Base-by-base conservation (phyloP, 2,888 invertebrate genomes). In the Coecobrya sp. region DNA sequence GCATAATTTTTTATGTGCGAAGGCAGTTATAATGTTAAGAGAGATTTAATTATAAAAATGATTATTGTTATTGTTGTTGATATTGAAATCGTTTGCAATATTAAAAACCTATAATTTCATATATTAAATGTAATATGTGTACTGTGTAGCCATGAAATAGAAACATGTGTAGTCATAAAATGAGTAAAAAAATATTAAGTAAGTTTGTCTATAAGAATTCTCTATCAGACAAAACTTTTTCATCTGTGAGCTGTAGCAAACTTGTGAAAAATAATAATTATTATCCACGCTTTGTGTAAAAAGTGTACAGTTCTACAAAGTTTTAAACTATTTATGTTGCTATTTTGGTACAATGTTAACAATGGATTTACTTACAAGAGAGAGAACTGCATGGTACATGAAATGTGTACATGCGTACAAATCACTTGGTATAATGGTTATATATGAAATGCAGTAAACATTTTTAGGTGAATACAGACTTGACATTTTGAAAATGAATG, bases 61-160 rank as follows among this genome's bases (percentile, higher is more conserved):
- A 89, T 91, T 85, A 86, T 85, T 86, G 79, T 84, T 91, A 73
- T 90, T 90, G 86, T 91, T 91, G 91, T 91, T 91, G 91, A 91
- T 91, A 91, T 91, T 91, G 91, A 90, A 82, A 86, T 91, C 90
- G 55, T 86, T 91, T 91, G 91, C 91, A 91, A 91, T 91, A 91
- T 91, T 81, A 59, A 70, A 55, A 55, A 81, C n/a, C 19, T 30
- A 81, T 55, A 81, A 81, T 55, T 55, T 81, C 81, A 55, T 81
- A 81, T 55, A 27, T 27, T 22, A 25, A 36, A 16, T 42, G n/a
- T 0, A 22, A 25, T 45, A 85, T 70, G 25, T 30, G 36, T 65
- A 65, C 49, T 42, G 89, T 42, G 89, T 89, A 89, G 85, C 85
- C 85, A 85, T 85, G 59, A 76, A 76, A 10, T 79, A 70, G 52